A percentile compares a stretch with the other conserved stretches of the same genome.
phyloP scores from a whole-genome alignment of 1,140 invertebrate genomes.

The Leptopilina boulardi region DNA sequence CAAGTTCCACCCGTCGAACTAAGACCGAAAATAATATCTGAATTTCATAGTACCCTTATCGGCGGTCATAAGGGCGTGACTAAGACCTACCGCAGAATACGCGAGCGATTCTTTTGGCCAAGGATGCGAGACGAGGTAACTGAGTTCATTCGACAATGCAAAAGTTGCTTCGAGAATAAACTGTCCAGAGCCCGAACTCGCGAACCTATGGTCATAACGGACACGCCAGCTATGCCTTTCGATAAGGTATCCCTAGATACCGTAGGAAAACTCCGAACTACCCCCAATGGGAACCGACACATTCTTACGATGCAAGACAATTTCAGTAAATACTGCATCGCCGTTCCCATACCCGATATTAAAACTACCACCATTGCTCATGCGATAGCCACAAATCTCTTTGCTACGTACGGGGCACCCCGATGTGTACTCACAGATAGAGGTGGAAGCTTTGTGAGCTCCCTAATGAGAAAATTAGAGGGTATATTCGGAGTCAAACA shows the following conservation, averaged over 20 bases:
- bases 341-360: too few relatives aligned
- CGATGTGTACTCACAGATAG: background rate
- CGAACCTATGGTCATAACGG: too few relatives aligned
- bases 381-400: background rate
- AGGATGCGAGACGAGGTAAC: conserved; percentile 43
- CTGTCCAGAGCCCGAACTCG: too few relatives aligned
- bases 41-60: conserved; percentile 33
- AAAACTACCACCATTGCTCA: background rate
- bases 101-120: conserved; percentile 43
- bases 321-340: too few relatives aligned
- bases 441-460: too few relatives aligned
- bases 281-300: too few relatives aligned
- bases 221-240: too few relatives aligned
- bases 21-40: background rate
- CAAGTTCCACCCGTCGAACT: conserved; percentile 1
- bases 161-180: too few relatives aligned
- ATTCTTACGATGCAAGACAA: too few relatives aligned
- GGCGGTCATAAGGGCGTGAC: too few relatives aligned
- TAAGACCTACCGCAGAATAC: conserved; percentile 45
- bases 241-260: too few relatives aligned
- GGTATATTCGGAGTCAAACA: background rate
- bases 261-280: too few relatives aligned
- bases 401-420: background rate
- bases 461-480: background rate
- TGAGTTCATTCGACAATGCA: conserved; percentile 37